Base-by-base conservation (phyloP, 37 sponge, comb jelly and placozoan species). In the Cladorhizidae sp. region DNA sequence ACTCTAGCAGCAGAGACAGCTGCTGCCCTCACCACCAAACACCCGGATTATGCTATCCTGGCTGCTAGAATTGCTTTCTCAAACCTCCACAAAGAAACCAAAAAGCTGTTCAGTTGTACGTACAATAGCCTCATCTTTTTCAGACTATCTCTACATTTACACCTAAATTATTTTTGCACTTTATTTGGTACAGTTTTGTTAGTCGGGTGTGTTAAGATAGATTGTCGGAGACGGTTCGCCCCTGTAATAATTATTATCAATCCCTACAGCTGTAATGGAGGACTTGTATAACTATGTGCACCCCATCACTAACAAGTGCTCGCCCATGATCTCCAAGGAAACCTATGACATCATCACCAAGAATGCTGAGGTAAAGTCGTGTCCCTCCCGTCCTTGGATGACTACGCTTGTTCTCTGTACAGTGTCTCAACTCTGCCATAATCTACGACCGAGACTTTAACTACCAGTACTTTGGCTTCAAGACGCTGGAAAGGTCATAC, bases 1-100 rank as follows among this genome's bases (percentile, higher is more conserved):
- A 98, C 96, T n/a, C 83, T 98, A 26, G 99, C 99, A 20, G 99
- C 99, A 31, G 99, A 98, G 73, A 98, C 95, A 38, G 93, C 99
- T 35, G 99, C 99, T 36, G 77, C 97, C 17, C 94, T 98, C 87
- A 94, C 99, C 56, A 98, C 99, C 42, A 89, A 92, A 37, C 99
- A 99, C 50, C 99, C 99, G 0, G 99, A 99, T 93, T 99, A 96
- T 73, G 98, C 97, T 61, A 88, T 88, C 40, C 81, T 99, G 36
- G 99, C 99, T 26, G 99, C 98, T 21, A 84, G 99, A 22, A 94
- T 99, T 36, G 93, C 95, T 33, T 92, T 97, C 37, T 94, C 95
- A 31, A 99, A 99, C 70, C 93, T 99, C 9, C 99, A 99, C 88
- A 99, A 99, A 71, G 95, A 99, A 76, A 96, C 99, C 29, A 92